These are phyloP conservation scores for Sphinx pinastri DNA, from an alignment of 2,888 invertebrate species.

Conservation along the genomic window DNA sequence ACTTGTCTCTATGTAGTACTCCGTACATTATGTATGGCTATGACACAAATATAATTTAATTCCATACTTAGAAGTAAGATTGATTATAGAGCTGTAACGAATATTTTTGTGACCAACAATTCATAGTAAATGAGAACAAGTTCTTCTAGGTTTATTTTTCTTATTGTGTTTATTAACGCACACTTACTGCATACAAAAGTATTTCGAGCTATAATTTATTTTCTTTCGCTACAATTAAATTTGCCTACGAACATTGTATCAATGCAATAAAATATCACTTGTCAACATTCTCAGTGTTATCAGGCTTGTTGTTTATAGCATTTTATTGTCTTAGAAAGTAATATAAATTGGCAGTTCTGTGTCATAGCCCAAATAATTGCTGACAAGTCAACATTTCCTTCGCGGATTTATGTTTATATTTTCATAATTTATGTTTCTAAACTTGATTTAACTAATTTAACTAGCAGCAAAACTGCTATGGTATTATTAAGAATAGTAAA, in stretches of 20 bases:
- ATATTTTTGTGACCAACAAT: slow-evolving; percentile 32
- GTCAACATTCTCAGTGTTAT: too few species aligned
- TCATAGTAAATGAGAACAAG: slow-evolving; percentile 33
- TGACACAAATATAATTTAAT: slow-evolving; percentile 17
- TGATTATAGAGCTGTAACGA: slow-evolving; percentile 30
- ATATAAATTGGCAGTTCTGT: too few species aligned
- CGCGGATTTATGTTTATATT: too few species aligned
- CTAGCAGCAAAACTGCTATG: background rate
- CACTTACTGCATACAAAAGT: too few species aligned
- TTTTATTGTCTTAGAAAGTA: too few species aligned
- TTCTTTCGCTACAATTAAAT: background rate
- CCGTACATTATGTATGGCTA: background rate
- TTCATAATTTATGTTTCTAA: too few species aligned
- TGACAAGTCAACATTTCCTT: too few species aligned
- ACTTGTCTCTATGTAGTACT: background rate
- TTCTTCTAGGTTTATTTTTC: slow-evolving; percentile 32
- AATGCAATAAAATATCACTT: too few species aligned
- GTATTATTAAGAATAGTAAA: background rate
- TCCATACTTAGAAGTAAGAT: slow-evolving; percentile 16
- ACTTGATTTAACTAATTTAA: too few species aligned
- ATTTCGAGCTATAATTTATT: background rate
- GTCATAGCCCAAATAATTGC: too few species aligned
- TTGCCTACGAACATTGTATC: too few species aligned
- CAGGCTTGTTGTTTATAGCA: too few species aligned
- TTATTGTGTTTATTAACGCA: background rate